Percentiles rank a stretch among this genome's conserved stretches.
Conservation (phyloP, 2,888 invertebrate genomes). For the Notodonta dromedarius region DNA sequence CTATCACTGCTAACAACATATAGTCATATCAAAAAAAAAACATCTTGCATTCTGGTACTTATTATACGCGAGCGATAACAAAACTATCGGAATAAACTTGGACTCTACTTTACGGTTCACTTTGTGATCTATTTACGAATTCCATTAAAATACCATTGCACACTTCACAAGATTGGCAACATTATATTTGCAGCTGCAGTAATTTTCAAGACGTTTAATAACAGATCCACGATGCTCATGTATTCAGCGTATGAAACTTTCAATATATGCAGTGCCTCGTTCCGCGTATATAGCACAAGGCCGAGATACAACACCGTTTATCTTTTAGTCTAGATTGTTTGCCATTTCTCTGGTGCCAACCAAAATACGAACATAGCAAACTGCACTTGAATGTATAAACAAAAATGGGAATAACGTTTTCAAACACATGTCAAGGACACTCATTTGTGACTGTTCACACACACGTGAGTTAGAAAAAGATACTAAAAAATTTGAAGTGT, state of each 20-base stretch:
- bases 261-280: background rate
- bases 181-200: background rate
- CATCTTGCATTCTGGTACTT: too few relatives aligned
- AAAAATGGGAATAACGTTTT: slow-evolving; percentile 22
- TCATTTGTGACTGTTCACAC: slow-evolving; percentile 1
- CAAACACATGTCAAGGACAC: slow-evolving; percentile 25
- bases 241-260: slow-evolving; percentile 9
- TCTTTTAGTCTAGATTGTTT: slow-evolving; percentile 3
- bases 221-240: slow-evolving; percentile 8
- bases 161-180: too few relatives aligned
- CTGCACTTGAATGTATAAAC: slow-evolving; percentile 21
- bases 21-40: too few relatives aligned
- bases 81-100: too few relatives aligned
- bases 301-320: background rate
- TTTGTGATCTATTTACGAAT: too few relatives aligned
- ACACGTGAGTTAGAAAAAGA: background rate
- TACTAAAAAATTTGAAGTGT: background rate
- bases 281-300: slow-evolving; percentile 2
- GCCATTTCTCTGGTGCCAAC: slow-evolving; percentile 18
- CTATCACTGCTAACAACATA: too few relatives aligned
- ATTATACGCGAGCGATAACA: too few relatives aligned
- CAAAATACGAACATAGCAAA: slow-evolving; percentile 19
- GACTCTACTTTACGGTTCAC: too few relatives aligned
- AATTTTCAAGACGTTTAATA: slow-evolving; percentile 6
- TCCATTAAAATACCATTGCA: too few relatives aligned